phyloP scores from a whole-genome alignment of 2,797 vertebrate genomes.

The Notolabrus celidotus region DNA sequence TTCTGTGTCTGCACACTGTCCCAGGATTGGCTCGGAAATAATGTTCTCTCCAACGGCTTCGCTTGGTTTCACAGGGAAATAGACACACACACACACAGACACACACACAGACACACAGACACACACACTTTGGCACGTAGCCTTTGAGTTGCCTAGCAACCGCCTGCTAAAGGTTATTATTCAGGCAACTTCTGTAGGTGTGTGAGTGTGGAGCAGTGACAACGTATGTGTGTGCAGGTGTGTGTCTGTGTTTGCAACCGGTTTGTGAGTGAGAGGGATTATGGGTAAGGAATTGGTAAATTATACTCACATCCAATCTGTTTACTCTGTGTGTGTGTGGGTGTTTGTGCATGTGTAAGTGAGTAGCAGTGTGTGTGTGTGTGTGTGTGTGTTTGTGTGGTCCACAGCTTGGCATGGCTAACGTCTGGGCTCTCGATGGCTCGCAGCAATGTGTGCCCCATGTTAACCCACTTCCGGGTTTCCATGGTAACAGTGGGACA shows the following conservation, averaged over 20 bases:
- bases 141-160: slow-evolving; percentile 81
- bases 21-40: slow-evolving; percentile 40
- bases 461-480: slow-evolving; percentile 79
- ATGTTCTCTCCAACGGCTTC: slow-evolving; percentile 37
- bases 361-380: slow-evolving; percentile 12
- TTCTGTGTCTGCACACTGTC: slow-evolving; percentile 14
- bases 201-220: slow-evolving; percentile 39
- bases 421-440: slow-evolving; percentile 60
- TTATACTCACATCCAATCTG: slow-evolving; percentile 17
- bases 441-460: slow-evolving; percentile 64
- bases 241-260: slow-evolving; percentile 27
- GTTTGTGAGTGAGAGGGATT: slow-evolving; percentile 14
- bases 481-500: slow-evolving; percentile 78
- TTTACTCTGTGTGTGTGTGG: slow-evolving; percentile 30
- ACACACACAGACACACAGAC: too few species aligned
- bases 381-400: slow-evolving; percentile 12
- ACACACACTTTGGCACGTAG: slow-evolving; percentile 48
- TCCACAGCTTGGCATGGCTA: slow-evolving; percentile 45
- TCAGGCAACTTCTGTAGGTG: slow-evolving; percentile 69
- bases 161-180: slow-evolving; percentile 65
- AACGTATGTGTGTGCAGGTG: slow-evolving; percentile 46
- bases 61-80: slow-evolving; percentile 59
- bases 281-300: slow-evolving; percentile 27
- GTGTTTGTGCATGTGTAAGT: slow-evolving; percentile 6
- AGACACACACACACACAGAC: slow-evolving; percentile 31